These are phyloP conservation scores for Danio choprae DNA, from an alignment of 2,797 vertebrate species.

Conservation along the genomic window DNA sequence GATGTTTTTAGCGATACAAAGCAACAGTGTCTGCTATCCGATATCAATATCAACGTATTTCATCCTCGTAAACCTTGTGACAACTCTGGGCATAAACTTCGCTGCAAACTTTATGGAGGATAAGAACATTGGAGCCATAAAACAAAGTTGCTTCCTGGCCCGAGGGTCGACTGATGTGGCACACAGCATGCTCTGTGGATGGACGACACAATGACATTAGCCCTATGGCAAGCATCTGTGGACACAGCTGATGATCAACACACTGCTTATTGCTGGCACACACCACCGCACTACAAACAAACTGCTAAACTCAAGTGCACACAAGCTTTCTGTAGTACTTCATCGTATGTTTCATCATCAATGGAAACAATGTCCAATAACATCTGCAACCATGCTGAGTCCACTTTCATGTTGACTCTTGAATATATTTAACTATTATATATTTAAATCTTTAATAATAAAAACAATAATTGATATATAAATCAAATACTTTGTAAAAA, in stretches of 20 bases:
- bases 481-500: too few species aligned
- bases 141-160: slow-evolving; percentile 8
- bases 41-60: background rate
- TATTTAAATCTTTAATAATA: too few species aligned
- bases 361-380: too few species aligned
- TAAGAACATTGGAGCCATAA: background rate
- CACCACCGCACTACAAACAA: slow-evolving; percentile 8
- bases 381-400: too few species aligned
- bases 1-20: slow-evolving; percentile 13
- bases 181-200: slow-evolving; percentile 25
- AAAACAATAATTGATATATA: too few species aligned
- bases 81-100: background rate
- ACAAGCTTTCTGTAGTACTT: too few species aligned
- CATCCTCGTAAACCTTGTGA: background rate
- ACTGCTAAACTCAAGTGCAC: background rate
- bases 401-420: too few species aligned
- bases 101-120: background rate
- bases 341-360: too few species aligned
- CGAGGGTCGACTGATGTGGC: slow-evolving; percentile 36
- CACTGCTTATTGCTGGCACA: background rate
- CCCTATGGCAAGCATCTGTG: slow-evolving; percentile 50
- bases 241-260: slow-evolving; percentile 35
- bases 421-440: too few species aligned
- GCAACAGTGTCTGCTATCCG: background rate
- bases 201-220: slow-evolving; percentile 46